Evolutionary conservation across 1,140 invertebrate species (phyloP).

Genomic region (Aphaenogaster ashmeadi): DNA sequence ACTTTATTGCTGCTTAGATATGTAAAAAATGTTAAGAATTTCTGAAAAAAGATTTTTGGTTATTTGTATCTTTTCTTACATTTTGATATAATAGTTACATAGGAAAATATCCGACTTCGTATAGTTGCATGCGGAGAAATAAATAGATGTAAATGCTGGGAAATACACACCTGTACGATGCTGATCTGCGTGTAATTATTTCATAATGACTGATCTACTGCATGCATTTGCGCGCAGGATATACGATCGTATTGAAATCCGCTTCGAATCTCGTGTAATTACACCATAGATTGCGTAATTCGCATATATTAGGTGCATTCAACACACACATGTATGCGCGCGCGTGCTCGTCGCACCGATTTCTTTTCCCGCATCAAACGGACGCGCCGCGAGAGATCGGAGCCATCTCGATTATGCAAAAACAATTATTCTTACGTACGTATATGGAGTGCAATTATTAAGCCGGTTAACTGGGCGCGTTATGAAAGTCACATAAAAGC

Average conservation of each 20-base stretch:
- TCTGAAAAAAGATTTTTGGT: background rate
- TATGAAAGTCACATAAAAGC: slow-evolving; percentile 66
- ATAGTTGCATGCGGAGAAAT: background rate
- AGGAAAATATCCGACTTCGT: background rate
- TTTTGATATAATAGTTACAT: background rate
- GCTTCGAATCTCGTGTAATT: slow-evolving; percentile 44
- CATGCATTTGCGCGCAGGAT: background rate
- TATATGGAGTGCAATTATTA: slow-evolving; percentile 78
- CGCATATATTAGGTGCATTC: background rate
- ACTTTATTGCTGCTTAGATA: background rate
- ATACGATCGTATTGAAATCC: slow-evolving; percentile 40
- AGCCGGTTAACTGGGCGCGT: slow-evolving; percentile 66
- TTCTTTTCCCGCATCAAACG: slow-evolving; percentile 24
- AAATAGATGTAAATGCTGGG: slow-evolving; percentile 3
- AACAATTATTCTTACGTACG: slow-evolving; percentile 76
- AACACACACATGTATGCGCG: background rate
- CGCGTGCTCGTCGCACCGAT: slow-evolving; percentile 11
- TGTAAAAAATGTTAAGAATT: background rate
- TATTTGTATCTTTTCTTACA: background rate
- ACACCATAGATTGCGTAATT: slow-evolving; percentile 44
- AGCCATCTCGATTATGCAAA: slow-evolving; percentile 75
- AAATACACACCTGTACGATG: slow-evolving; percentile 18
- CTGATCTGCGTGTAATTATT: slow-evolving; percentile 49
- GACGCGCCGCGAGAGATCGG: slow-evolving; percentile 44
- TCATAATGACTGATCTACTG: slow-evolving; percentile 29